Base-by-base conservation (phyloP, 2,888 invertebrate species). In the Drosophila infuscata region DNA sequence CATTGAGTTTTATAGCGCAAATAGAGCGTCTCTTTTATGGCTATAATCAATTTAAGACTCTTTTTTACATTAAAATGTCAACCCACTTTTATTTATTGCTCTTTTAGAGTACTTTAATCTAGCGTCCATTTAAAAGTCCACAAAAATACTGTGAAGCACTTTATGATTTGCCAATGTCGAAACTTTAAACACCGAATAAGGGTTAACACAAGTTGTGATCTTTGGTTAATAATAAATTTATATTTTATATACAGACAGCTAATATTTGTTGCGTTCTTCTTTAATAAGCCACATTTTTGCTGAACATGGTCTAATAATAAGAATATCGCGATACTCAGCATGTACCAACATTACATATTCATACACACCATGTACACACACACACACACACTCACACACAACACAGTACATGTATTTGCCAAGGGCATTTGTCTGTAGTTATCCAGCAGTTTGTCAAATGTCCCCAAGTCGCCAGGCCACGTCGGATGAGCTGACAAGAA, bases 371-470 rank as follows among this genome's bases (percentile, higher is more conserved):
- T 17, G 35, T 25, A 12, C 25, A 29, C 17, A 32, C 8, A 32
- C 2, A 46, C 25, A 25, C 9, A 46, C 25, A 15, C 25, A 25
- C 9, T 25, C 25, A 15, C 25, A 15, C 15, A 12, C 12, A 46
- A 2, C 2, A 15, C 2, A 15, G 25, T 46, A 49, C 38, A 12
- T 30, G 46, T 53, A 38, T 33, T 58, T 62, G 71, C 38, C 61
- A 64, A 36, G 61, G 67, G 65, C 52, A 79, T 58, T 75, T 78
- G 71, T 66, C 49, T 53, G 53, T 32, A 35, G 35, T 72, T 78
- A 57, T 65, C 53, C 58, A 64, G 66, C 76, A 83, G 88, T 77
- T 81, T 87, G 79, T 82, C 88, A 84, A 82, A 66, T 72, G 79
- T 74, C 70, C 63, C 20, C 41, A 54, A 41, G 65, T 61, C 69